phyloP scores from a whole-genome alignment of 2,888 invertebrate genomes.

The Erannis defoliaria region DNA sequence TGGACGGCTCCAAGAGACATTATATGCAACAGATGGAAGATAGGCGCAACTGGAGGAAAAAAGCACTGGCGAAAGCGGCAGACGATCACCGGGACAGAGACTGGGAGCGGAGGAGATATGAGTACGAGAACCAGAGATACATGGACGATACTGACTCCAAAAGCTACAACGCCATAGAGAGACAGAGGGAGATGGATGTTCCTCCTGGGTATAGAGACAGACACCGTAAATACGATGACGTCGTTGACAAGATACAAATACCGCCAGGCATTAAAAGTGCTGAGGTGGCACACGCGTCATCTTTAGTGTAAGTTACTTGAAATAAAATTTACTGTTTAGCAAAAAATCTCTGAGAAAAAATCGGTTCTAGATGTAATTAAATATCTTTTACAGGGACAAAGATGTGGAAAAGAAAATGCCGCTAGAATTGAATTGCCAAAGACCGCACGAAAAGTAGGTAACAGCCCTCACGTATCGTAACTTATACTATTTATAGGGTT shows the following conservation, averaged over 20 bases:
- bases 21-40: conserved; percentile 62
- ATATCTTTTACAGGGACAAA: conserved; percentile 65
- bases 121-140: conserved; percentile 64
- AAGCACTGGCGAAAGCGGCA: conserved; percentile 61
- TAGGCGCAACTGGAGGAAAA: conserved; percentile 75
- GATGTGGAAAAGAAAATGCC: conserved; percentile 66
- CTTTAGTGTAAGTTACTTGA: conserved; percentile 50
- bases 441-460: conserved; percentile 66
- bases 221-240: conserved; percentile 63
- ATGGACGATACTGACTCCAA: conserved; percentile 65
- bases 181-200: conserved; percentile 59
- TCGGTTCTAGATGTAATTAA: conserved; percentile 10
- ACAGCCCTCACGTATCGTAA: not conserved
- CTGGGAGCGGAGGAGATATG: conserved; percentile 53
- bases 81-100: conserved; percentile 55
- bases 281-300: conserved; percentile 57
- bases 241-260: conserved; percentile 55
- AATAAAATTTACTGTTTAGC: not conserved
- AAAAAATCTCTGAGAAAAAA: not conserved
- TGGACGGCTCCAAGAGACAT: conserved; percentile 67
- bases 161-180: conserved; percentile 53
- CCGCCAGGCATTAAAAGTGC: conserved; percentile 59
- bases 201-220: conserved; percentile 60
- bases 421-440: conserved; percentile 69
- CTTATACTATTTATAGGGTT: too few relatives aligned